These are phyloP conservation scores for Coremacera marginata DNA, from an alignment of 2,888 invertebrate genomes.

Conservation along the genomic window DNA sequence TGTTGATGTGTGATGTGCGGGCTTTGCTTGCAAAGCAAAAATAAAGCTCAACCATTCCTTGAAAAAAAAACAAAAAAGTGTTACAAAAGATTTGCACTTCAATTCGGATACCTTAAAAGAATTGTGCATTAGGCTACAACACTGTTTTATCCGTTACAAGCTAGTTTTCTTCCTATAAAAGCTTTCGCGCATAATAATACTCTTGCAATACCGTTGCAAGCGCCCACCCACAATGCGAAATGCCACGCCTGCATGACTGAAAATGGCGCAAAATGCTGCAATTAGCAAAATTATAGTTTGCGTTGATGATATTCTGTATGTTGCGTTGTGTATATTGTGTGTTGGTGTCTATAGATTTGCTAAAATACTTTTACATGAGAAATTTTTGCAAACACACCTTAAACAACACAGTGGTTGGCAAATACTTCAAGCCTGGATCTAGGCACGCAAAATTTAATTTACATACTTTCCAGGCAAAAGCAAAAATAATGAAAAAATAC, in stretches of 20 bases:
- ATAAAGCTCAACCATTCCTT: slow-evolving; percentile 37
- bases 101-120: neutral
- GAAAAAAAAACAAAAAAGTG: slow-evolving; percentile 8
- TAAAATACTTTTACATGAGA: neutral
- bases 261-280: slow-evolving; percentile 5
- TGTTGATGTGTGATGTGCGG: slow-evolving; percentile 67
- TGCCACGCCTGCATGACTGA: neutral
- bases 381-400: neutral
- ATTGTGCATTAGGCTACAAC: too few species aligned
- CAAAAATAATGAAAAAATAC: too few species aligned
- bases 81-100: neutral
- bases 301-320: neutral
- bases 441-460: too few species aligned
- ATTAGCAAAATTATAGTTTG: slow-evolving; percentile 5
- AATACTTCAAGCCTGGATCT: too few species aligned
- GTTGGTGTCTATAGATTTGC: neutral
- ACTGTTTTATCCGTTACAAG: too few species aligned
- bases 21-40: slow-evolving; percentile 59
- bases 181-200: too few species aligned
- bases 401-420: too few species aligned
- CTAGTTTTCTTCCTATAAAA: too few species aligned
- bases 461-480: too few species aligned
- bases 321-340: neutral
- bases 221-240: neutral
- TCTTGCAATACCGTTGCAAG: neutral